Conservation (phyloP, 1,140 invertebrate genomes). For the Maconellicoccus hirsutus region DNA sequence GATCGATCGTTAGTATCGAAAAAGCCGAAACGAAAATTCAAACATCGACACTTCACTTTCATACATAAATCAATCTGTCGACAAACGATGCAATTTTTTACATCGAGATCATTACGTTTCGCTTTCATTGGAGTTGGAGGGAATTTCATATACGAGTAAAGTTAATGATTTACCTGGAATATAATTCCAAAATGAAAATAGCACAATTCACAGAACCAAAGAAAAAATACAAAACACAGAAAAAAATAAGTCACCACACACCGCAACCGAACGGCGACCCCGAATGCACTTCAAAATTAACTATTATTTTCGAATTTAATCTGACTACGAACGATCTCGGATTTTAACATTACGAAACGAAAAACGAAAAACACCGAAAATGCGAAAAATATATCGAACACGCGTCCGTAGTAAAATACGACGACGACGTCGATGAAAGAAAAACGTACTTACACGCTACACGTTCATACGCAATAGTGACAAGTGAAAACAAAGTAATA, state of each 20-base stretch:
- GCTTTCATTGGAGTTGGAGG: too few relatives aligned
- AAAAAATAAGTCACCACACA: slow-evolving; percentile 6
- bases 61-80: too few relatives aligned
- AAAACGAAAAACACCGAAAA: neutral
- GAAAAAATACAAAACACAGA: neutral
- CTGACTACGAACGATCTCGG: slow-evolving; percentile 1
- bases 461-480: slow-evolving; percentile 11
- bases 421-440: too few relatives aligned
- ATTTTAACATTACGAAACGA: neutral
- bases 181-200: neutral
- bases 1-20: too few relatives aligned
- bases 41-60: too few relatives aligned
- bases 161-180: neutral
- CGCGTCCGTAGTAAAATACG: neutral
- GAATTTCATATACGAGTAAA: too few relatives aligned
- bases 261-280: too few relatives aligned
- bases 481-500: slow-evolving; percentile 22
- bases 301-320: slow-evolving; percentile 16
- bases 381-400: neutral
- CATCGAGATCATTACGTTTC: too few relatives aligned
- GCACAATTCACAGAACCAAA: neutral
- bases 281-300: neutral
- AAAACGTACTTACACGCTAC: too few relatives aligned
- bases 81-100: too few relatives aligned
- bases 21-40: too few relatives aligned